Percentiles rank a stretch among this genome's conserved stretches.
Evolutionary conservation across 2,113 vertebrate genomes (phyloP).

Genomic region (Microcebus murinus): DNA sequence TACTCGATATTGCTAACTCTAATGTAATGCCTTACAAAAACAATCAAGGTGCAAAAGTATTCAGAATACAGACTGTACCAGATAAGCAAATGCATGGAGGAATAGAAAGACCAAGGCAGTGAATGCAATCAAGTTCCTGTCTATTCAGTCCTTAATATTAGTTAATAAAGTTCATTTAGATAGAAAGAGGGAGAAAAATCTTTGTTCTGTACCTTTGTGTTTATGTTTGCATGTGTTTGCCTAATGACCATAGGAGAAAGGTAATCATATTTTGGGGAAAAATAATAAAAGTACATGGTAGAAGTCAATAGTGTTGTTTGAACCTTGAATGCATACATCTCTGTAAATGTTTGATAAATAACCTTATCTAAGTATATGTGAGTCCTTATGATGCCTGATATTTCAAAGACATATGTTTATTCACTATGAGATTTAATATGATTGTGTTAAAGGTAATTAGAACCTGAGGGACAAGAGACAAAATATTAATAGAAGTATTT

Average conservation of each 20-base stretch:
- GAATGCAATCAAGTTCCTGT: neutral
- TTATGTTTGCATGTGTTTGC: neutral
- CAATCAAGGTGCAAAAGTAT: neutral
- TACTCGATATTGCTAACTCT: neutral
- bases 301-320: neutral
- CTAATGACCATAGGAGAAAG: neutral
- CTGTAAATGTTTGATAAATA: neutral
- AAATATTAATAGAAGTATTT: neutral
- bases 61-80: no score
- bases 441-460: neutral
- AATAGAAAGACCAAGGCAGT: neutral
- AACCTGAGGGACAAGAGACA: neutral
- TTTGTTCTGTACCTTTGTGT: neutral
- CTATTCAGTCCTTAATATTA: neutral
- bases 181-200: neutral
- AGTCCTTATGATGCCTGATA: neutral
- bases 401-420: neutral
- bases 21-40: neutral
- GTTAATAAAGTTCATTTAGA: neutral
- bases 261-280: rapidly evolving
- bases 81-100: neutral
- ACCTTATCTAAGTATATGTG: neutral
- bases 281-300: neutral
- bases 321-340: neutral
- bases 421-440: neutral